Evolutionary conservation across 2,888 invertebrate genomes (phyloP).

Genomic region (Mythimna albipuncta): DNA sequence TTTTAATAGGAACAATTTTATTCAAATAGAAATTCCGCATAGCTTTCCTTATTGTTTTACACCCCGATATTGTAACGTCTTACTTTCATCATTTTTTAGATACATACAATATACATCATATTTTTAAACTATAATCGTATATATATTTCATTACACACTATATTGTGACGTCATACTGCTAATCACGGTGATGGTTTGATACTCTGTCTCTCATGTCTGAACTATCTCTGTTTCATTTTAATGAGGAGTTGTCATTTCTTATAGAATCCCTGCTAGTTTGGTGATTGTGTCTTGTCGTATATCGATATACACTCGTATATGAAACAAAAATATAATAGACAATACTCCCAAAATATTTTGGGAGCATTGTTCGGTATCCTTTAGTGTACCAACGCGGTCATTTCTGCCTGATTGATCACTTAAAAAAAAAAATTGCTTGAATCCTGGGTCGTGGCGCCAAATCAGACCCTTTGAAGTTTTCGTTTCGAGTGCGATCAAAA

Average conservation of each 20-base stretch:
- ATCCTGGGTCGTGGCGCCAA: no score
- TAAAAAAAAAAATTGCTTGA: no score
- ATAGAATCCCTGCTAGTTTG: slow-evolving; percentile 56
- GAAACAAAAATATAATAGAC: background rate
- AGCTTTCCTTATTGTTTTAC: slow-evolving; percentile 48
- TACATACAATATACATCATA: slow-evolving; percentile 30
- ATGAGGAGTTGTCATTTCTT: slow-evolving; percentile 51
- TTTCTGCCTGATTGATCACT: no score
- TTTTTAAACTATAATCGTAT: slow-evolving; percentile 45
- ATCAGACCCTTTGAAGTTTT: no score
- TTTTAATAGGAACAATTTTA: background rate
- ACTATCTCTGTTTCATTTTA: slow-evolving; percentile 68
- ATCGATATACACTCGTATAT: slow-evolving; percentile 7
- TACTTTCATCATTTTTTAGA: slow-evolving; percentile 52
- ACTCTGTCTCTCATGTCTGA: slow-evolving; percentile 79
- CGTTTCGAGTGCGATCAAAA: no score
- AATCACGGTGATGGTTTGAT: slow-evolving; percentile 90
- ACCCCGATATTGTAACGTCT: slow-evolving; percentile 45
- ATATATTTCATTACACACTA: slow-evolving; percentile 54
- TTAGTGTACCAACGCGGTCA: background rate
- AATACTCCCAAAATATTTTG: no score
- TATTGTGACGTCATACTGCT: slow-evolving; percentile 72
- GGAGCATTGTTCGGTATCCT: background rate
- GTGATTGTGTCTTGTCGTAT: slow-evolving; percentile 31
- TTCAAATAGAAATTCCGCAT: background rate